A percentile compares a stretch with the other conserved stretches of the same genome.
phyloP scores from a whole-genome alignment of 2,113 vertebrate genomes.

The Thomomys bottae region DNA sequence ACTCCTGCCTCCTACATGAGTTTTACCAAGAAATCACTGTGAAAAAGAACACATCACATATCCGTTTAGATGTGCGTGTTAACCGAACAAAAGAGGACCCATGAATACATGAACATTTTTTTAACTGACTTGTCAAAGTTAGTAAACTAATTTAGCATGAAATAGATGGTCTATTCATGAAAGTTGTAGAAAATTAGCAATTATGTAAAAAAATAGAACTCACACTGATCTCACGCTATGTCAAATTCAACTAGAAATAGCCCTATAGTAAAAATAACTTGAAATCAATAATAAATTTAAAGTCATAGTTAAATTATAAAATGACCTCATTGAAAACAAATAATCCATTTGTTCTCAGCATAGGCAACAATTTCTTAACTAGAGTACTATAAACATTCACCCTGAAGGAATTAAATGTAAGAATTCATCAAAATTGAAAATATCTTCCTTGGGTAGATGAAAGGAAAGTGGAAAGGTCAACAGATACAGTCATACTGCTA shows the following conservation, averaged over 20 bases:
- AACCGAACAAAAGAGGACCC: background rate
- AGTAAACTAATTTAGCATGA: background rate
- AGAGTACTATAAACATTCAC: background rate
- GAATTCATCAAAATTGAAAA: background rate
- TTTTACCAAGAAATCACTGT: background rate
- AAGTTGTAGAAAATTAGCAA: background rate
- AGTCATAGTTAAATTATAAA: background rate
- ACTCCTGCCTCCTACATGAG: background rate
- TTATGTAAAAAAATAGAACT: background rate
- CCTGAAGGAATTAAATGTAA: background rate
- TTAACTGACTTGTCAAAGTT: background rate
- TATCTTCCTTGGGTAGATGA: too few relatives aligned
- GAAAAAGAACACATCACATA: background rate
- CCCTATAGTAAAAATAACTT: background rate
- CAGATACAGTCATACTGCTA: too few relatives aligned
- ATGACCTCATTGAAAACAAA: background rate
- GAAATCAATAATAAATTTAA: background rate
- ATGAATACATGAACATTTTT: background rate
- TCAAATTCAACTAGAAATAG: too few relatives aligned
- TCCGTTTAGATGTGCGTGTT: background rate
- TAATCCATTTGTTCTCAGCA: background rate
- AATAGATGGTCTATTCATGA: background rate
- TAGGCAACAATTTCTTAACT: background rate
- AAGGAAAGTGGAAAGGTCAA: too few relatives aligned
- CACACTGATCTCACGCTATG: background rate